Evolutionary conservation across 2,888 invertebrate species (phyloP), one percentile per base, ranked within the genome.

Genomic region (Silvanus unidentatus): DNA sequence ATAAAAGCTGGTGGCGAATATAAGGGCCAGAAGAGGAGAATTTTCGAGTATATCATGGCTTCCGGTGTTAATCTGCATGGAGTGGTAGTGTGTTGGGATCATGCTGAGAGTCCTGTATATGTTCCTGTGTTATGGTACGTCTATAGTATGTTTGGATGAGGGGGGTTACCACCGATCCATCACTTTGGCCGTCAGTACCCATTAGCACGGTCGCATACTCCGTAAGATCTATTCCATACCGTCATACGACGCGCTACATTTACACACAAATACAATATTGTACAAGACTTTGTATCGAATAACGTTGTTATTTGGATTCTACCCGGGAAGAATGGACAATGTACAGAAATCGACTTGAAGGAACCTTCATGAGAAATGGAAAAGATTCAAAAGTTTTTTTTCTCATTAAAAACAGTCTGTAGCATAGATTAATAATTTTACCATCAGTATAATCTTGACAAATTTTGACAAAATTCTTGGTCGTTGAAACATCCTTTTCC

Each of bases 121-220:
- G 43, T 49, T 59, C 60, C 63, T 62, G 63, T 61, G 62, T 63
- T 63, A 64, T 22, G 22, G 60, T 57, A 61, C 60, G 58, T 62
- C 60, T 55, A 56, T 49, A 45, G 61, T 60, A 59, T 65, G 66
- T 66, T 66, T 64, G 65, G 58, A 57, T 62, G 62, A 64, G 67
- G 66, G 65, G 67, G 66, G 55, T 64, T 64, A 62, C 68, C 66
- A 67, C 55, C 53, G 49, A 58, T 58, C 77, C 77, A 77, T 78
- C 78, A 78, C 77, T 74, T 73, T 70, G 70, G 71, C 74, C 75
- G 77, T 78, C 78, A 77, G 76, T 77, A 76, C 76, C 77, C 77
- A 78, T 78, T 78, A 77, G 76, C 74, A 74, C 74, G 73, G 75
- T 75, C 73, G 72, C 74, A 72, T 66, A 65, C 63, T 59, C 59